phyloP scores from a whole-genome alignment of 2,113 vertebrate species.

The Pongo pygmaeus region DNA sequence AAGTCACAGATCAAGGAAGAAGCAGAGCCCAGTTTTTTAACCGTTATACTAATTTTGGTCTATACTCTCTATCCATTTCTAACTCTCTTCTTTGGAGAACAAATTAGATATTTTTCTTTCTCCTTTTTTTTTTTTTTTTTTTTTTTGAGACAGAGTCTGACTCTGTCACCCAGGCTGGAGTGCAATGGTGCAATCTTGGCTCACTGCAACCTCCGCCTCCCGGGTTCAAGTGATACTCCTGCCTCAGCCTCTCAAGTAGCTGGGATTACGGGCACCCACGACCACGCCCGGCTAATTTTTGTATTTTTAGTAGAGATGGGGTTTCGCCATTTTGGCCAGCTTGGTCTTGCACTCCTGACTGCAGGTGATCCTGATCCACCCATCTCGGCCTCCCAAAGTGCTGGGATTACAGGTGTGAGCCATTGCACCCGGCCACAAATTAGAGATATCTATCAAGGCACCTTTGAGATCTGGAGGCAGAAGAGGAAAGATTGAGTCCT shows the following conservation, averaged over 20 bases:
- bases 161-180: not conserved
- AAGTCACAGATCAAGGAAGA: constrained; percentile 36
- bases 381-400: not conserved
- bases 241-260: not conserved
- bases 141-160: not conserved
- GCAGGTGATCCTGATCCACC: not conserved
- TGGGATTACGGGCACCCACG: not conserved
- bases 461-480: constrained; percentile 17
- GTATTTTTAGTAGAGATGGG: not conserved
- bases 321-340: not conserved
- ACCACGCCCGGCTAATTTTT: not conserved
- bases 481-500: not conserved
- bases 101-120: too few species aligned
- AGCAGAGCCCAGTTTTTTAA: constrained; percentile 19
- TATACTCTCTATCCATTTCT: not conserved
- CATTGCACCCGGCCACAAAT: not conserved
- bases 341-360: not conserved
- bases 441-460: not conserved
- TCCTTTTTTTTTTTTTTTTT: too few species aligned
- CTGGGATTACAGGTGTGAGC: not conserved
- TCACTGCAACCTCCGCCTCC: not conserved
- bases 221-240: not conserved
- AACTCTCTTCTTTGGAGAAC: too few species aligned
- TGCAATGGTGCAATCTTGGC: not conserved
- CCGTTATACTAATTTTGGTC: not conserved